phyloP scores from a whole-genome alignment of 2,888 invertebrate genomes.

The Ctenicera cuprea region DNA sequence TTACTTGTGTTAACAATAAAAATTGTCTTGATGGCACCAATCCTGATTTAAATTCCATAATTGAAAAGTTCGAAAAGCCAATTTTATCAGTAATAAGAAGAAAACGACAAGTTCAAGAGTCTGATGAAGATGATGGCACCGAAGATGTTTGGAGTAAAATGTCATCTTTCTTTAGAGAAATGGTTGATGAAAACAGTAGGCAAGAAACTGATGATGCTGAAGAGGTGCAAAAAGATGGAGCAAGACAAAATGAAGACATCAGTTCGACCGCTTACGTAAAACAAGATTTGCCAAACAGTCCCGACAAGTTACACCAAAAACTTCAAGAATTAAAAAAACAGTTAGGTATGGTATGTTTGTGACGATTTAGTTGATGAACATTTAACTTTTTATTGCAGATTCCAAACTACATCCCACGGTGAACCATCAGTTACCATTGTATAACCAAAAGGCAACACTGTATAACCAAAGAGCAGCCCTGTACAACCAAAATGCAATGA shows the following conservation, averaged over 20 bases:
- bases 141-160: not conserved
- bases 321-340: conserved; percentile 63
- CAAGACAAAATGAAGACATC: not conserved
- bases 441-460: conserved; percentile 1
- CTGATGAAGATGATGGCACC: conserved; percentile 17
- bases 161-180: conserved; percentile 4
- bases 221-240: not conserved
- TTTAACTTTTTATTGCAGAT: conserved; percentile 43
- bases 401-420: conserved; percentile 12
- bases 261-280: not conserved
- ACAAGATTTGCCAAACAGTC: conserved; percentile 30
- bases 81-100: conserved; percentile 5
- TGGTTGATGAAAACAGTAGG: not conserved
- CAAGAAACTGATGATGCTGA: not conserved
- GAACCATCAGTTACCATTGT: conserved; percentile 16
- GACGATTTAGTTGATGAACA: conserved; percentile 39
- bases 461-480: not conserved
- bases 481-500: conserved; percentile 7
- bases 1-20: not conserved
- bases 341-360: conserved; percentile 64
- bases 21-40: not conserved
- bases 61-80: not conserved
- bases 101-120: conserved; percentile 18
- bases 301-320: conserved; percentile 57
- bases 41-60: not conserved